phyloP scores from a whole-genome alignment of 1,140 invertebrate genomes.

The Drosophila rufa region DNA sequence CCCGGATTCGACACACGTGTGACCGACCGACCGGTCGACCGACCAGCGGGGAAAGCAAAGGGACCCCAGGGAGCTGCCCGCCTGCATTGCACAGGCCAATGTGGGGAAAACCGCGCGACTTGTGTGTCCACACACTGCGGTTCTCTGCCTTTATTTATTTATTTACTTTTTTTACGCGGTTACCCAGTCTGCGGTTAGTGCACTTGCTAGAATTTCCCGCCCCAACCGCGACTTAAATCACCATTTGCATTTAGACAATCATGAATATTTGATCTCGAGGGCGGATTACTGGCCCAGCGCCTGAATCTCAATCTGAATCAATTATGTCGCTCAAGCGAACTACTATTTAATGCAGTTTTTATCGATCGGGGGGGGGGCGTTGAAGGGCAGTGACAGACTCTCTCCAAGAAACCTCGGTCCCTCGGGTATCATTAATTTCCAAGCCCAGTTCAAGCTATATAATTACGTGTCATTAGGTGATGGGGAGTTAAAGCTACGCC shows the following conservation, averaged over 20 bases:
- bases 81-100: slow-evolving; percentile 28
- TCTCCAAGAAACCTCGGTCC: not conserved
- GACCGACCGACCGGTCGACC: not conserved
- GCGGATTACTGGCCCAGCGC: slow-evolving; percentile 7
- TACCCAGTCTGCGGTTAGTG: slow-evolving; percentile 19
- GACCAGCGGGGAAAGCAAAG: not conserved
- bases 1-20: slow-evolving; percentile 4
- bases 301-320: not conserved
- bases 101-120: slow-evolving; percentile 21
- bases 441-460: not conserved
- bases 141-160: slow-evolving; percentile 13
- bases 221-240: slow-evolving; percentile 22
- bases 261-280: slow-evolving; percentile 34
- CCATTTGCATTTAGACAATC: slow-evolving; percentile 30
- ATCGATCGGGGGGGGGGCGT: slow-evolving; percentile 20
- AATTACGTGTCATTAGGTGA: slow-evolving; percentile 18
- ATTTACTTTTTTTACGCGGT: not conserved
- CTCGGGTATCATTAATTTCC: slow-evolving; percentile 19
- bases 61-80: not conserved
- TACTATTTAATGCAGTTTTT: slow-evolving; percentile 31
- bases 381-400: not conserved
- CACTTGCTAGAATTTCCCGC: slow-evolving; percentile 12
- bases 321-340: slow-evolving; percentile 19
- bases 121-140: slow-evolving; percentile 17
- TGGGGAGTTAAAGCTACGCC: not conserved